Base-by-base conservation (phyloP, 2,113 vertebrate species). In the Oophaga pumilio region DNA sequence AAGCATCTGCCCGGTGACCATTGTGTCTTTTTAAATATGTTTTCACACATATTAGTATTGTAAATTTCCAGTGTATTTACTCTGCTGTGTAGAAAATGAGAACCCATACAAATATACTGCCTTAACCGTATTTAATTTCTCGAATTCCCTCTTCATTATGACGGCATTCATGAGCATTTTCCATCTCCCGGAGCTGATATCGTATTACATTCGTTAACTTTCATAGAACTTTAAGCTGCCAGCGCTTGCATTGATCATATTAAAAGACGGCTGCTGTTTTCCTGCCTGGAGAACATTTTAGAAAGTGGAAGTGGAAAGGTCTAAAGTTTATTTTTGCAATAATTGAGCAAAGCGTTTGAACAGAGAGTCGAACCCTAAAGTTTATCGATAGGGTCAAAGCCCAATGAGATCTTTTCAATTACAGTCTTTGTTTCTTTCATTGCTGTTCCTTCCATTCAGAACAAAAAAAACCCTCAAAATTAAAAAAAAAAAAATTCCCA, bases 261-360 rank as follows among this genome's bases (percentile, higher is more conserved):
- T 90, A 89, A 93, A 76, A 88, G 82, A 90, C 88, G 68, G 83
- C 90, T 93, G 90, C 89, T 87, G 86, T 91, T 86, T 91, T 91
- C 87, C 90, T 86, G n/a, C 53, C 87, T 92, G 89, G 84, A 88
- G 90, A 77, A 82, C 79, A 82, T 90, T 82, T 88, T 77, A 12
- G 6, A 74, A 57, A 71, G 43, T 60, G 26, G 17, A 62, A 8
- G 50, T 17, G n/a, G 28, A 60, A 60, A 20, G 0, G 9, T 52
- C 28, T 73, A 22, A 18, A 22, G 4, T 73, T 73, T 49, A 43
- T 12, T 4, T 11, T 12, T 22, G 28, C 22, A 50, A 22, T 22
- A 20, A 22, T 11, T 50, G 43, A 49, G 33, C 43, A 20, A 74
- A 74, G 64, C 49, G 1, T 18, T 22, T 22, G 10, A 11, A 50